Evolutionary conservation across 2,888 invertebrate species (phyloP), one percentile per base, ranked within the genome.

Genomic region (Holacanthella duospinosa): DNA sequence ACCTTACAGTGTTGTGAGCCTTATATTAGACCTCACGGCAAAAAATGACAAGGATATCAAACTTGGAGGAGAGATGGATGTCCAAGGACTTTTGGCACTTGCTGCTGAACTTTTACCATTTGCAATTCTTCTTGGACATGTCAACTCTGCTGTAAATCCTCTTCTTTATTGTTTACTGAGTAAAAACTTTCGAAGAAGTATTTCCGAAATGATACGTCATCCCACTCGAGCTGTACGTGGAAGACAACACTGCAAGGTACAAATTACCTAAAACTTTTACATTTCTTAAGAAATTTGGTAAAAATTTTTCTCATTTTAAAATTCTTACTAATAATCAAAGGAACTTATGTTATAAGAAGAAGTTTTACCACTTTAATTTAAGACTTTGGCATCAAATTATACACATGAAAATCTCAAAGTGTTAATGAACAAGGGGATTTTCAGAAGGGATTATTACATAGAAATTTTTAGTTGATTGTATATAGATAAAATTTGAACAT

Each of bases 141-240:
- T 84, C 1, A 88, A 88, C 77, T 87, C 87, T 1, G 87, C 87
- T 3, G 81, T 87, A 73, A 88, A 88, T 77, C 88, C 88, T 0
- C 81, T 87, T 58, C 83, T 88, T 16, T 88, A 87, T 76, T 87
- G 87, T 74, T 80, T 86, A 74, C 85, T 87, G 81, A 87, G 86
- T 62, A 80, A 84, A 58, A 86, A 86, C 76, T 87, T 88, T 76
- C 81, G 87, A 61, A 79, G 83, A 48, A 86, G 85, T 1, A 82
- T 86, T 1, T 79, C 80, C 64, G 83, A 84, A 70, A 78, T 86
- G 61, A 77, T 84, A 24, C 65, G 71, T n/a, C 71, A 73, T 66
- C 73, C 71, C 27, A 69, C 68, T 26, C 62, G 73, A 44, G 70
- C 66, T 59, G 71, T 64, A 54, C 69, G 64, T 62, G 69, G 62